Base-by-base conservation (phyloP, 1,140 invertebrate genomes). In the Chironomus striatipennis region DNA sequence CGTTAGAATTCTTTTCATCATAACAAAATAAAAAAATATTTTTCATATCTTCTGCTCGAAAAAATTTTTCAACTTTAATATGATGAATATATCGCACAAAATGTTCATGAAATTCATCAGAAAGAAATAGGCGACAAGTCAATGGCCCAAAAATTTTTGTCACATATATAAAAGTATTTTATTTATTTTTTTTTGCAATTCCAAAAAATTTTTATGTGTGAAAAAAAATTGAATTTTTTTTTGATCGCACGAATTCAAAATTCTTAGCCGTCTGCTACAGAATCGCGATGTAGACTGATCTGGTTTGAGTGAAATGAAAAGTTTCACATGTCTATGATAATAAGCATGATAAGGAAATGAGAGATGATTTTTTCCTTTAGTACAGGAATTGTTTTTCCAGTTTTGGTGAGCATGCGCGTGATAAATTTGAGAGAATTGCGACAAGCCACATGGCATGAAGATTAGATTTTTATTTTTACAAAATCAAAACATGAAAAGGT, bases 261-360 rank as follows among this genome's bases (percentile, higher is more conserved):
- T 57, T 57, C 47, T n/a, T 34, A 57, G n/a, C 47, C 47, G n/a
- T 57, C 47, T 57, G 47, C 47, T n/a, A 57, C 47, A n/a, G n/a
- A 15, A 57, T 57, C 47, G 47, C 47, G 12, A 57, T 15, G 12
- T 57, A 5, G 12, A 57, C 47, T 57, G 47, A 57, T 15, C n/a
- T 57, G 4, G 12, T n/a, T n/a, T 57, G 47, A 57, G 4, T 57
- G 47, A 57, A 34, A 57, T 57, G 47, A 57, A n/a, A 57, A 57
- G n/a, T n/a, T 57, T 57, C 47, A 5, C 47, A 57, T 15, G 47
- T 57, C 47, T 47, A 47, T 57, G 47, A n/a, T 57, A n/a, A 57
- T 57, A 57, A 57, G 47, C 12, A 57, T 57, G 47, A 57, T 57
- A 57, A 57, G 47, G 12, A 57, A 47, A 57, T n/a, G 47, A 57